These are phyloP conservation scores for Lycocerus yunnanus DNA, from an alignment of 2,888 invertebrate species.

Conservation along the genomic window DNA sequence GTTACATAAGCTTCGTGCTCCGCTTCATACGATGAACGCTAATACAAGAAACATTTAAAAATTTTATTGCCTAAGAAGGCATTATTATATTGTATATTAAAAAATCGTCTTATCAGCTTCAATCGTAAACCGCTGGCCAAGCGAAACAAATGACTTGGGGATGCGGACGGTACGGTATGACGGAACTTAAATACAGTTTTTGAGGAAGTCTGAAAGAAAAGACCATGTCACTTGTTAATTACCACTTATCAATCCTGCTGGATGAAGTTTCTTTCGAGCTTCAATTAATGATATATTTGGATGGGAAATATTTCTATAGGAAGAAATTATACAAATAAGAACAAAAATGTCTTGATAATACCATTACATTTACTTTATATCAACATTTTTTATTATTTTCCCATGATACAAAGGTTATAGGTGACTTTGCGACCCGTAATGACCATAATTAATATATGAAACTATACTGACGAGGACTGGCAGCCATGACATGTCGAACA, in stretches of 20 bases:
- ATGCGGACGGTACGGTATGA: constrained; percentile 21
- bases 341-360: not conserved
- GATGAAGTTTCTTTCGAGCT: not conserved
- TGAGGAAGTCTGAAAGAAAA: not conserved
- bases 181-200: constrained; percentile 28
- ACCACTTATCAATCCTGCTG: not conserved
- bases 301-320: not conserved
- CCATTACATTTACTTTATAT: not conserved
- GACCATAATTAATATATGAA: constrained; percentile 44
- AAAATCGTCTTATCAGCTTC: constrained; percentile 43
- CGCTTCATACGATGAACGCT: constrained; percentile 16
- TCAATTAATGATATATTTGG: not conserved
- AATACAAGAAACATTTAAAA: constrained; percentile 24
- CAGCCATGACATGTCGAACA: constrained; percentile 42
- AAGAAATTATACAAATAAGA: not conserved
- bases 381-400: constrained; percentile 25
- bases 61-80: constrained; percentile 38
- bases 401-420: constrained; percentile 35
- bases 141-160: constrained; percentile 44
- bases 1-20: constrained; percentile 15
- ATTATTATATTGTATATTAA: constrained; percentile 47
- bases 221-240: not conserved
- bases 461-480: constrained; percentile 36
- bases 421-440: constrained; percentile 41
- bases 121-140: constrained; percentile 45